Base-by-base conservation (phyloP, 2,888 invertebrate genomes). In the Leptinotarsa juncta region DNA sequence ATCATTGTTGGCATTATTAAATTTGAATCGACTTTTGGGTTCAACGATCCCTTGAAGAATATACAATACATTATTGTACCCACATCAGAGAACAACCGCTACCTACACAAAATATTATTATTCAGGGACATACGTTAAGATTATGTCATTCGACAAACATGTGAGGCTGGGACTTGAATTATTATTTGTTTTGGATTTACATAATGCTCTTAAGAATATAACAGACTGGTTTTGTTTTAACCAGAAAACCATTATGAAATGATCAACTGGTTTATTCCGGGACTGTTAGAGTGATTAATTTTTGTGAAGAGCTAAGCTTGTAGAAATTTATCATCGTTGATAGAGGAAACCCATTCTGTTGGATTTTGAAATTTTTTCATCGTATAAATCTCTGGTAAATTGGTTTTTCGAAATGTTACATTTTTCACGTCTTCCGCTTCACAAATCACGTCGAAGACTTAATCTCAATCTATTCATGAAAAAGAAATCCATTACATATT, bases 101-200 rank as follows among this genome's bases (percentile, higher is more conserved):
- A 55, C 72, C 75, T 70, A 75, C 75, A 72, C 70, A 42, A 75
- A 72, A 75, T 75, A 32, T 68, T 26, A 68, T 42, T 66, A 72
- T 67, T 62, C 71, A 67, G 57, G 67, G 67, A 71, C 67, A 75
- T 75, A 73, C 60, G 70, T 70, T 72, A 67, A 65, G 75, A 75
- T 70, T 75, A 72, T 75, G 75, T 75, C 75, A 75, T 53, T 67
- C 67, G 65, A 67, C 26, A 20, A 73, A 65, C 67, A 72, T 60
- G 51, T 16, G 51, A 62, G 51, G 55, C 55, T 75, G 67, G 70
- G 67, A n/a, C 53, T 57, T 57, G 57, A 69, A 69, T 69, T 50
- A 69, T 69, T 53, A 20, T 68, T 68, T 68, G 51, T 68, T 68
- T 68, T 57, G 20, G 57, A 69, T 69, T 69, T 55, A 69, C 55